These are phyloP conservation scores for Porites australiensis DNA, from an alignment of 64 coral and sea anemone genomes.

Conservation along the genomic window DNA sequence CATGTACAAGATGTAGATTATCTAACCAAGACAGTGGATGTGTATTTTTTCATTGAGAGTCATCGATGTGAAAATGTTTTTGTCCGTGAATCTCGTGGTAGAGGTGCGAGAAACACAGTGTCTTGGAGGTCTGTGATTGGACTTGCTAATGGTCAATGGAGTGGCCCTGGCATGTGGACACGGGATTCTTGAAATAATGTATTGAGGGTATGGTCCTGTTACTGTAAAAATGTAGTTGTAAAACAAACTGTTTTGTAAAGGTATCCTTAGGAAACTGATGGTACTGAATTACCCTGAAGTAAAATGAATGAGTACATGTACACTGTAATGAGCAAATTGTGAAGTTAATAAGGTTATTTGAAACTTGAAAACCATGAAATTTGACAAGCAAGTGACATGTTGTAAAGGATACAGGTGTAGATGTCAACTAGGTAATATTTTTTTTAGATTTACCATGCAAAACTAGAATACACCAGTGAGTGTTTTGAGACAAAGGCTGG, in stretches of 20 bases:
- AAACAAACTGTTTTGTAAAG: neutral
- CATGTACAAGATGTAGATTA: slow-evolving; percentile 48
- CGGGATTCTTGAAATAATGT: slow-evolving; percentile 12
- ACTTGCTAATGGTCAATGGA: slow-evolving; percentile 47
- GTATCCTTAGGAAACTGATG: neutral
- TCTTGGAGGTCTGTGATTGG: slow-evolving; percentile 53
- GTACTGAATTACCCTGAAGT: slow-evolving; percentile 4
- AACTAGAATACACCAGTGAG: slow-evolving; percentile 4
- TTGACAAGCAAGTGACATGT: too few species aligned
- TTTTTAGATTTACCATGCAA: slow-evolving; percentile 5
- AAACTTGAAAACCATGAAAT: neutral
- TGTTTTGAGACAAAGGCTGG: neutral
- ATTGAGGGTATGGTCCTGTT: neutral
- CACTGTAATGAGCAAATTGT: slow-evolving; percentile 8
- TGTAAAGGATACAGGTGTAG: slow-evolving; percentile 2
- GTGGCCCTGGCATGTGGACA: slow-evolving; percentile 3
- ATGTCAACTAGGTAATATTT: neutral
- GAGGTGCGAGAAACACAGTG: slow-evolving; percentile 48
- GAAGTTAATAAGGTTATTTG: slow-evolving; percentile 4
- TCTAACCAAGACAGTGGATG: slow-evolving; percentile 34
- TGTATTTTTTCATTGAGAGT: slow-evolving; percentile 41
- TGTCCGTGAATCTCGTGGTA: slow-evolving; percentile 38
- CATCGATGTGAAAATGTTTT: slow-evolving; percentile 48
- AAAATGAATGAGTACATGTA: slow-evolving; percentile 14
- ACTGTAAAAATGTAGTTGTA: slow-evolving; percentile 13